Evolutionary conservation across 1,140 invertebrate species (phyloP).

Genomic region (Panagrolaimus sp.): DNA sequence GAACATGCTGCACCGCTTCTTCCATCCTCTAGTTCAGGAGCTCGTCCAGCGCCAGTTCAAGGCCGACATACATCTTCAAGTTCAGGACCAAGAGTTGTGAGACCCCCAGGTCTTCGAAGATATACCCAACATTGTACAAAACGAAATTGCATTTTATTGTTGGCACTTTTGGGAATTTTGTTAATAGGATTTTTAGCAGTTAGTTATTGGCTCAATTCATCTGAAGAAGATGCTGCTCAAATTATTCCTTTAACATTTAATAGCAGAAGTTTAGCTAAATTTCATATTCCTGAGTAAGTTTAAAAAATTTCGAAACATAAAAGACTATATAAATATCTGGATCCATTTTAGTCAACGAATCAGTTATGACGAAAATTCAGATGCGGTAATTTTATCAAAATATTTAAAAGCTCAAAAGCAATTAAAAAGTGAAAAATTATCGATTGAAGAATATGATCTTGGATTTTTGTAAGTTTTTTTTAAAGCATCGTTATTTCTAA

Average conservation of each 20-base stretch:
- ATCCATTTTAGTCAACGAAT: neutral
- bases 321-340: neutral
- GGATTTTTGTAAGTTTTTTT: neutral
- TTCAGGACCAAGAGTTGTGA: neutral
- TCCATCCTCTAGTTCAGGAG: neutral
- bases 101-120: neutral
- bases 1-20: neutral
- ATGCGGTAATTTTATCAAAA: constrained; percentile 13
- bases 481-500: no score
- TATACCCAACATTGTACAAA: constrained; percentile 7
- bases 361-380: constrained; percentile 6
- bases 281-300: constrained; percentile 8
- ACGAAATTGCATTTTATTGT: constrained; percentile 6
- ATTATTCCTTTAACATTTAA: neutral
- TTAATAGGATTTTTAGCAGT: neutral
- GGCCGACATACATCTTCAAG: neutral
- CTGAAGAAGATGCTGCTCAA: neutral
- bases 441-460: constrained; percentile 4
- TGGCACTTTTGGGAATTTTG: neutral
- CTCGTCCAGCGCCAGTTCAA: neutral
- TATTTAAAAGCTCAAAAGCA: neutral
- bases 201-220: neutral
- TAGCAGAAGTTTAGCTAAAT: neutral
- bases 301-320: neutral
- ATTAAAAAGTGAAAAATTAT: constrained; percentile 9